phyloP scores from a whole-genome alignment of 2,888 invertebrate genomes.

The Acrobasis consociella region DNA sequence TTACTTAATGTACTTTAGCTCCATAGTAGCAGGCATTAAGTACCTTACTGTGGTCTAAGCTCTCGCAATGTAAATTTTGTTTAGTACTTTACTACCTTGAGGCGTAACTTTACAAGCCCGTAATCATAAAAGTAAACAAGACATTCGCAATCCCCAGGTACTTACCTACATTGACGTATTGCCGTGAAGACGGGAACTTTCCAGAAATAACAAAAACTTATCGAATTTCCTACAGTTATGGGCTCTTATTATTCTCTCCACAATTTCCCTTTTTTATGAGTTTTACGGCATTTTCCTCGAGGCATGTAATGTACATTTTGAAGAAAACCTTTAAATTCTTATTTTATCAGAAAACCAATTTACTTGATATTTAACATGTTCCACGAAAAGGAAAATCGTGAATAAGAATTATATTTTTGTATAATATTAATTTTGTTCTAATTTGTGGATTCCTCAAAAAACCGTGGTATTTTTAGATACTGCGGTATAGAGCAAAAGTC shows the following conservation, averaged over 20 bases:
- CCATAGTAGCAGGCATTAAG: too few species aligned
- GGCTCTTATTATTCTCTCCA: slow-evolving; percentile 4
- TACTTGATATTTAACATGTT: slow-evolving; percentile 3
- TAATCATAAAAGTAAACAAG: slow-evolving; percentile 21
- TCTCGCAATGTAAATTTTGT: background rate
- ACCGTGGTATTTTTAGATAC: too few species aligned
- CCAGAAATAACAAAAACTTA: slow-evolving; percentile 13
- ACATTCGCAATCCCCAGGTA: slow-evolving; percentile 7
- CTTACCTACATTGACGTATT: slow-evolving; percentile 7
- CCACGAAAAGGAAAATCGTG: background rate
- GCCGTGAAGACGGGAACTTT: slow-evolving; percentile 9
- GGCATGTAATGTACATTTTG: background rate
- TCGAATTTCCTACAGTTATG: background rate
- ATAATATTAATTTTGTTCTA: too few species aligned
- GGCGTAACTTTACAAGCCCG: slow-evolving; percentile 3
- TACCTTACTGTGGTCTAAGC: too few species aligned
- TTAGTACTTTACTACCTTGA: background rate
- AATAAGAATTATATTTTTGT: background rate
- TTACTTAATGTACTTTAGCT: too few species aligned
- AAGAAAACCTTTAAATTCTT: background rate
- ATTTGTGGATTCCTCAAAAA: too few species aligned
- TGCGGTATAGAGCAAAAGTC: too few species aligned
- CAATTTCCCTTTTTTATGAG: background rate
- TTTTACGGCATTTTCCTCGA: slow-evolving; percentile 1
- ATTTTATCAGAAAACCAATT: background rate